Base-by-base conservation (phyloP, 2,888 invertebrate species). In the Philhelius pedissequus region DNA sequence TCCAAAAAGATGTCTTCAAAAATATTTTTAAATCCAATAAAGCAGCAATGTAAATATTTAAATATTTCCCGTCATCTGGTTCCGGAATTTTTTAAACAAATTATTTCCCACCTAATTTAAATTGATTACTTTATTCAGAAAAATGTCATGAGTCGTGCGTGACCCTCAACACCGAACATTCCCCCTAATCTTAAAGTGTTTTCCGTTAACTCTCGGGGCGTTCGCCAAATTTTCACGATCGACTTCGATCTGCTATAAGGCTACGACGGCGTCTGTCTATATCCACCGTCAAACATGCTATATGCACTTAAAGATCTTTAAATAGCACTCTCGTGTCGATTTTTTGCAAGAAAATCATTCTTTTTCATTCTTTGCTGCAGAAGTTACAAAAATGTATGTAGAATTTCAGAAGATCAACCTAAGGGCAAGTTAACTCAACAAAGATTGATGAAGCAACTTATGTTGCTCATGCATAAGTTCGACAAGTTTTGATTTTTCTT, bases 221-320 rank as follows among this genome's bases (percentile, higher is more conserved):
- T 50, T 79, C 32, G 71, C 74, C 69, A 71, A 66, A 75, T 70
- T 50, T 20, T 50, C 43, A 20, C 56, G 27, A 70, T 66, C 64
- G 64, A 66, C 48, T 43, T 50, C 77, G 50, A 75, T 18, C 22
- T 43, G 30, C 40, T 43, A n/a, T n/a, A n/a, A 11, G 38, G 20
- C 35, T 15, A n/a, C 45, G 74, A 70, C 75, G n/a, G n/a, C n/a
- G n/a, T n/a, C n/a, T n/a, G 78, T 75, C 66, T 81, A 30, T 20
- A 45, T 13, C 35, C 45, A 40, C 6, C n/a, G 20, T 13, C 35
- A 48, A 22, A 20, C n/a, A 58, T 38, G 50, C 20, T 48, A 64
- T 48, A 64, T 64, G 64, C 66, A 62, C 74, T 62, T 56, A 50
- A 22, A 20, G n/a, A 68, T 77, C 82, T 81, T 81, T 66, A 66